Evolutionary conservation across 2,113 vertebrate species (phyloP).

Genomic region (Emydura subglobosa): DNA sequence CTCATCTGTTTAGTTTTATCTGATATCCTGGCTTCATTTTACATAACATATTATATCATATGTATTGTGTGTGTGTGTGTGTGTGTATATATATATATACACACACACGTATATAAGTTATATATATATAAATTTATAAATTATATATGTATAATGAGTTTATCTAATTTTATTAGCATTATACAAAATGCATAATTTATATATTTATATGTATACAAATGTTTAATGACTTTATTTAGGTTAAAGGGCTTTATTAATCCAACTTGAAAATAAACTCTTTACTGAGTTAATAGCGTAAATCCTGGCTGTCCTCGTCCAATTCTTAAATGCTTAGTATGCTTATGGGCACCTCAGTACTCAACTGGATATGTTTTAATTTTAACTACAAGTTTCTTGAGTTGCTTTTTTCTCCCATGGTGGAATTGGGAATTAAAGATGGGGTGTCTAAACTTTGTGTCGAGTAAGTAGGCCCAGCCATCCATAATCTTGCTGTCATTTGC

Average conservation of each 20-base stretch:
- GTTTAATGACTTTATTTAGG: background rate
- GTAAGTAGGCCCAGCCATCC: background rate
- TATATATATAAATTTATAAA: too few species aligned
- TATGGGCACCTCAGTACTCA: too few species aligned
- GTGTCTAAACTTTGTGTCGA: background rate
- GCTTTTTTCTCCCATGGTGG: accelerated
- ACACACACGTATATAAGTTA: too few species aligned
- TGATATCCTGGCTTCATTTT: background rate
- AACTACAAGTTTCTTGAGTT: background rate
- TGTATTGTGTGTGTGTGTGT: too few species aligned
- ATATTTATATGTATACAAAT: background rate
- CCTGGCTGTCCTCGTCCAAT: background rate
- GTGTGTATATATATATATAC: too few species aligned
- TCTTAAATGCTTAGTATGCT: background rate
- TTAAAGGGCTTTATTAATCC: background rate
- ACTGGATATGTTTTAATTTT: background rate
- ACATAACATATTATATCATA: background rate
- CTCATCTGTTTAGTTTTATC: background rate
- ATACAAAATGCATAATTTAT: too few species aligned
- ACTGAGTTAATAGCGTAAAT: background rate
- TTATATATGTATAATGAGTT: too few species aligned
- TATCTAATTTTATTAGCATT: too few species aligned
- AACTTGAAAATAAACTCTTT: background rate
- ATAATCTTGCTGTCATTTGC: background rate
- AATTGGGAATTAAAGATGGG: background rate